Percentiles rank a stretch among this genome's conserved stretches.
Evolutionary conservation across 2,888 invertebrate genomes (phyloP).

Genomic region (Calameuta filiformis): DNA sequence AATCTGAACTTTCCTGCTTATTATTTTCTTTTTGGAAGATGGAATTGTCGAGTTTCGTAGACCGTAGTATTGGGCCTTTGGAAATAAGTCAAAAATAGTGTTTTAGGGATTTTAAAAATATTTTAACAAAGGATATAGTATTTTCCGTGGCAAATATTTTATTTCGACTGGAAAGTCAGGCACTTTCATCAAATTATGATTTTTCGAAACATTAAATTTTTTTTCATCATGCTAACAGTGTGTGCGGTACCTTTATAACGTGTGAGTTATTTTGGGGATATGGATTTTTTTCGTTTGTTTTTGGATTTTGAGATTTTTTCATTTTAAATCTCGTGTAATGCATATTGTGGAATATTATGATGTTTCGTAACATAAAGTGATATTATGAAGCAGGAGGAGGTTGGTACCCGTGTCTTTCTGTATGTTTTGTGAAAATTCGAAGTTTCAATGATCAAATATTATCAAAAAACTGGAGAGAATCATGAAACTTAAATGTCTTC

Average conservation of each 20-base stretch:
- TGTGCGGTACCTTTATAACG: neutral
- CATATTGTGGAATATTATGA: neutral
- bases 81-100: neutral
- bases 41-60: neutral
- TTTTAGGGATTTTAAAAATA: too few relatives aligned
- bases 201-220: neutral
- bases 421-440: constrained; percentile 8
- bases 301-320: neutral
- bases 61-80: neutral
- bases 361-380: neutral
- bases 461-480: neutral
- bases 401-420: constrained; percentile 22
- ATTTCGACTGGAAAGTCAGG: neutral
- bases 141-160: too few relatives aligned
- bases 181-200: neutral
- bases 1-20: neutral
- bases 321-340: neutral
- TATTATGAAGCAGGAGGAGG: neutral
- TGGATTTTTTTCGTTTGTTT: neutral
- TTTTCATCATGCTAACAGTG: neutral
- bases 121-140: too few relatives aligned
- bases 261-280: neutral
- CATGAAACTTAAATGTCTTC: constrained; percentile 14
- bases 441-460: constrained; percentile 3
- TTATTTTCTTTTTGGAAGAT: neutral